A percentile compares a stretch with the other conserved stretches of the same genome.
These are phyloP conservation scores for Beris chalybata DNA, from an alignment of 2,888 invertebrate genomes.

Conservation along the genomic window DNA sequence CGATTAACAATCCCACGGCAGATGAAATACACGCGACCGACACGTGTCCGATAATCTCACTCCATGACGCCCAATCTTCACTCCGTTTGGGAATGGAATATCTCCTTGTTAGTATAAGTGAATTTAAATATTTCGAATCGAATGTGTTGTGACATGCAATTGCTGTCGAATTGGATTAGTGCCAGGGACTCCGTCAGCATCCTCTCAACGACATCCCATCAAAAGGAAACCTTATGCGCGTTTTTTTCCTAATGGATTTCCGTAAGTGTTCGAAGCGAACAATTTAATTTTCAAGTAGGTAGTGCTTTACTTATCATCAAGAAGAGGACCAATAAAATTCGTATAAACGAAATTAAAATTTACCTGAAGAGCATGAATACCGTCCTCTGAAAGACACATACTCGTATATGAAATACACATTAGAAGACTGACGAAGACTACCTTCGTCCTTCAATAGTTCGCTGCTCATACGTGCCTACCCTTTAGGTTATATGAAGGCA, in stretches of 20 bases:
- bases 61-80: conserved; percentile 2
- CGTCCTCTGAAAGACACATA: conserved; percentile 4
- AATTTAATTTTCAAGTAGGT: conserved; percentile 40
- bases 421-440: background rate
- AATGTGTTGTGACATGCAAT: conserved; percentile 42
- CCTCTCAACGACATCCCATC: conserved; percentile 6
- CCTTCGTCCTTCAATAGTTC: background rate
- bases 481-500: conserved; percentile 17
- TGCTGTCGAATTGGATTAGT: conserved; percentile 32
- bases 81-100: background rate
- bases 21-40: conserved; percentile 39
- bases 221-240: conserved; percentile 38
- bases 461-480: background rate
- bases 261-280: conserved; percentile 41
- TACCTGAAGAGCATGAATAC: conserved; percentile 24
- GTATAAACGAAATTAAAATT: conserved; percentile 22
- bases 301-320: conserved; percentile 35
- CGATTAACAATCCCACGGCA: conserved; percentile 43
- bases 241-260: conserved; percentile 42
- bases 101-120: conserved; percentile 22
- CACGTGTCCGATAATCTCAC: conserved; percentile 43
- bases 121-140: conserved; percentile 34
- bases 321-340: conserved; percentile 20
- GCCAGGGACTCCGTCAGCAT: conserved; percentile 19
- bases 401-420: background rate